Evolutionary conservation across 2,888 invertebrate genomes (phyloP), one percentile per base, ranked within the genome.

Genomic region (Brachynemurus nebulosus): DNA sequence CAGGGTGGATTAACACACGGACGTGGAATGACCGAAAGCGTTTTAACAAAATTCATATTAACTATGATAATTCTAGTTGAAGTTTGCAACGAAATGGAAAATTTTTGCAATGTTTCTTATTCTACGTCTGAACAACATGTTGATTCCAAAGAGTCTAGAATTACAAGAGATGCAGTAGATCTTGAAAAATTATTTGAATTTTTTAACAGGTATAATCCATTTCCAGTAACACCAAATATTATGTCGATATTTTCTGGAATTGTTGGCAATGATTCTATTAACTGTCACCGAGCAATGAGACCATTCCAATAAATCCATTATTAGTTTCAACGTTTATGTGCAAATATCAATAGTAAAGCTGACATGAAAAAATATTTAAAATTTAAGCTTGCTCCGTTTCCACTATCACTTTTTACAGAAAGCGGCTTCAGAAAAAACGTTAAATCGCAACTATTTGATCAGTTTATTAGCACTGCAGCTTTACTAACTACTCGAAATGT

Each of bases 111-210:
- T 36, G 44, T 51, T 30, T 49, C 50, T 16, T 50, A 50, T 45
- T 47, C 48, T 44, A 52, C 54, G 16, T 50, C 52, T 39, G 56
- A 58, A 42, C 58, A 58, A 52, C 59, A 59, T 43, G 52, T 27
- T 27, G 27, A 27, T 50, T 55, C 51, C 43, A n/a, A n/a, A n/a
- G n/a, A n/a, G n/a, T n/a, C n/a, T n/a, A 48, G 58, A 46, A 55
- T 59, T 46, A 48, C 47, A 41, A 53, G 55, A 50, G 57, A 60
- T 54, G 52, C 47, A 46, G 55, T n/a, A n/a, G 27, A 57, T 52
- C 49, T 54, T 44, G 45, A 50, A 45, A 56, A 47, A 52, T 42
- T 56, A 40, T 40, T 45, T 36, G 46, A 45, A 46, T 52, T 51
- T 48, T 53, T 55, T 47, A 45, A 53, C 39, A 50, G 48, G 19